Base-by-base conservation (phyloP, 2,797 vertebrate genomes). In the Threskiornis aethiopicus region DNA sequence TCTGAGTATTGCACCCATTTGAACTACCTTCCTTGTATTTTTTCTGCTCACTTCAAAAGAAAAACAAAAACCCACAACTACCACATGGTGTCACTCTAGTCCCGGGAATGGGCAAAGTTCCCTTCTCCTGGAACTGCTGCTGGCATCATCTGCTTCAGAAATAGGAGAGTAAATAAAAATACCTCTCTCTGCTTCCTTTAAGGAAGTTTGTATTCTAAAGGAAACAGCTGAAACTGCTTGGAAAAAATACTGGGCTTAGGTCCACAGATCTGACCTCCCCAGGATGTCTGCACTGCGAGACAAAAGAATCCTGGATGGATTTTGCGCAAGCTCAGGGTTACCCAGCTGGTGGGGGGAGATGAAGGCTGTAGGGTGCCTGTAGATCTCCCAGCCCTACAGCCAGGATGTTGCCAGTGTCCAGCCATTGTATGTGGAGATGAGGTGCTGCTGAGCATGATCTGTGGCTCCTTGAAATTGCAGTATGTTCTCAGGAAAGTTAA, bases 11-110 rank as follows among this genome's bases (percentile, higher is more conserved):
- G 33, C 52, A 70, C 29, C 9, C 3, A 16, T 49, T 83, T 47
- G 33, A 84, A 64, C 29, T 17, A 20, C 6, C 2, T 83, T 80
- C 19, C 15, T 76, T 80, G 6, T 26, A 7, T 71, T 93, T 86
- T 81, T 75, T 22, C 25, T 81, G 6, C 16, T 49, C 11, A 2
- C n/a, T 55, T 75, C 29, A 47, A 37, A 9, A 17, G 13, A 8
- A 11, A 5, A n/a, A 28, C 12, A 16, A 28, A 35, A 31, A 46
- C 11, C 13, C 16, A 10, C 44, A 78, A 6, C 39, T 69, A 84
- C 96, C 94, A 92, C 93, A 62, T 8, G 94, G 61, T 96, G 97
- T 81, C 97, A 92, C 89, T 91, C 31, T 84, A 77, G 49, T 71
- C 71, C 77, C 35, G 47, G 37, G 35, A 88, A 95, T 72, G 46